Base-by-base conservation (phyloP, 2,797 vertebrate genomes). In the Schizopygopsis pylzovi region DNA sequence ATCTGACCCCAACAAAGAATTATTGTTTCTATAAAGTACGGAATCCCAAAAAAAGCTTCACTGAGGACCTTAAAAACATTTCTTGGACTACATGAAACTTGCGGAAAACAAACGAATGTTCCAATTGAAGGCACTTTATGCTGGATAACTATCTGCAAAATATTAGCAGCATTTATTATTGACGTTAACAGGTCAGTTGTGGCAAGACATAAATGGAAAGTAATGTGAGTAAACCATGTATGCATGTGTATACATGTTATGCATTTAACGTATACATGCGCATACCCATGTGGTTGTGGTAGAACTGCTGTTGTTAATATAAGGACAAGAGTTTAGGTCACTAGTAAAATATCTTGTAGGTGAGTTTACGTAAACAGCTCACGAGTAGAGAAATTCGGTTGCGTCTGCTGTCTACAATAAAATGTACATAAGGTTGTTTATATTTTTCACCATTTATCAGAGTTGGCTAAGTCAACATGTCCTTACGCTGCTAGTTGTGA, bases 101-200 rank as follows among this genome's bases (percentile, higher is more conserved):
- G 56, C 22, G 87, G 82, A 92, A 92, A 91, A 88, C 92, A 89
- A 93, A 93, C 93, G 95, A 96, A 96, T 96, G 94, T 96, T 94
- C 89, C 91, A 86, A 92, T 92, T 91, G 93, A 93, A 93, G 91
- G 94, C 95, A 96, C 94, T 96, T 96, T 96, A 95, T 92, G 83
- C 91, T 91, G 91, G 92, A 92, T 92, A 94, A 94, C 93, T 91
- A 94, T 95, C 94, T 95, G 95, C 94, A 96, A 96, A 96, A 95
- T 92, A 88, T 90, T 83, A 71, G 91, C 89, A 93, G 91, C 91
- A 91, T 94, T 94, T 93, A 93, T 92, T 94, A 86, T 92, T 92
- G 92, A 94, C 84, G 90, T 90, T 89, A 81, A 90, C 87, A 89
- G 89, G 92, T 93, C 92, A 92, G 92, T 94, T 92, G 90, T 94